Evolutionary conservation across 2,113 vertebrate species (phyloP), one percentile per base, ranked within the genome.

Genomic region (Sisor rabdophorus): DNA sequence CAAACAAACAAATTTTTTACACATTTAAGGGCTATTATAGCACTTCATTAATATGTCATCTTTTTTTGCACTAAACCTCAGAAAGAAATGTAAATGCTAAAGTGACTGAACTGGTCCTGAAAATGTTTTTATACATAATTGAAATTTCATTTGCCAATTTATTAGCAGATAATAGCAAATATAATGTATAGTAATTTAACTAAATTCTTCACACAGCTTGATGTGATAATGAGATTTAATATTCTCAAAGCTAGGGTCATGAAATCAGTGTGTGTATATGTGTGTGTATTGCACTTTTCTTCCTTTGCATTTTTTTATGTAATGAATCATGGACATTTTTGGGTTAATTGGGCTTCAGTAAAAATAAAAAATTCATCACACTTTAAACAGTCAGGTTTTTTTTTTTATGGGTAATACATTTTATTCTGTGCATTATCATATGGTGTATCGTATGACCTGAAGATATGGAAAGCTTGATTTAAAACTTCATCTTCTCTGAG

Each of bases 141-240:
- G 26, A 26, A 2, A 16, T 59, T 19, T 20, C 16, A 30, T 28
- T 15, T 15, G 22, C 26, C 11, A 10, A 10, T 60, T 32, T 9
- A 60, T 60, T 60, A 30, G 28, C 28, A n/a, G n/a, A n/a, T n/a
- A n/a, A n/a, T n/a, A n/a, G n/a, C n/a, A n/a, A n/a, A n/a, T n/a
- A 6, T 6, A 36, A 36, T 36, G 2, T 36, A 2, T 19, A 63
- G 36, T 63, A 36, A 63, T 63, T 63, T 20, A 3, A 9, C 30
- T 63, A 20, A 63, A 63, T 63, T 63, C 36, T 2, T 63, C 60
- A 63, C 30, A 63, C 30, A 63, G 20, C 10, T 19, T 61, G 32
- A 61, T 30, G 60, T 63, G 17, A 36, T 40, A 40, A 63, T 63
- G 30, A 63, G 60, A 63, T n/a, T 36, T 36, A 11, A 61, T 61